Conservation (phyloP, 1,140 invertebrate genomes). For the Atta texana region DNA sequence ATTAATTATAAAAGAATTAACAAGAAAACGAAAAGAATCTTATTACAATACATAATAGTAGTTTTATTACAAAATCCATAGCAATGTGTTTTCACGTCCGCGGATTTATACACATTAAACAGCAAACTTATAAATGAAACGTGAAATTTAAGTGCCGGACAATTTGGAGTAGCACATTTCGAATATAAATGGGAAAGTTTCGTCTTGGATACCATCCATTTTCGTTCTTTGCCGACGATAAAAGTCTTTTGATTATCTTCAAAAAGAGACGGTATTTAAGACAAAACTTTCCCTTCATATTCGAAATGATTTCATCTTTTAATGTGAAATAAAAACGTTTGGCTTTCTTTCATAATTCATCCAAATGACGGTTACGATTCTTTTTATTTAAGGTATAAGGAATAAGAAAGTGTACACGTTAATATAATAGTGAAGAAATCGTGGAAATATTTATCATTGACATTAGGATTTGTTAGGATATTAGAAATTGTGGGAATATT, state of each 20-base stretch:
- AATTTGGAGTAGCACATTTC: slow-evolving; percentile 17
- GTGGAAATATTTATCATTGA: not conserved
- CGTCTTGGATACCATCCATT: not conserved
- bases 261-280: not conserved
- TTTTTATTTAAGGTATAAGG: not conserved
- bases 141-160: slow-evolving; percentile 25
- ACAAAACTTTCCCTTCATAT: not conserved
- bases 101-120: not conserved
- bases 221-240: slow-evolving; percentile 2
- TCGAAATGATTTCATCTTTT: not conserved
- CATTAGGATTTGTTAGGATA: too few species aligned
- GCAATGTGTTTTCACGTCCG: slow-evolving; percentile 18
- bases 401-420: not conserved
- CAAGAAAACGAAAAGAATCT: not conserved
- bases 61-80: not conserved
- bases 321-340: not conserved
- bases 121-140: slow-evolving; percentile 28
- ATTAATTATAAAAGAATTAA: slow-evolving; percentile 37
- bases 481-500: not conserved
- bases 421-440: not conserved
- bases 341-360: not conserved
- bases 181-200: slow-evolving; percentile 4
- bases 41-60: not conserved
- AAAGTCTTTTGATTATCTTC: not conserved
- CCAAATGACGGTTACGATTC: not conserved